Percentiles rank a stretch among this genome's conserved stretches.
phyloP scores from a whole-genome alignment of 2,113 vertebrate genomes.

The Holacanthus passer region DNA sequence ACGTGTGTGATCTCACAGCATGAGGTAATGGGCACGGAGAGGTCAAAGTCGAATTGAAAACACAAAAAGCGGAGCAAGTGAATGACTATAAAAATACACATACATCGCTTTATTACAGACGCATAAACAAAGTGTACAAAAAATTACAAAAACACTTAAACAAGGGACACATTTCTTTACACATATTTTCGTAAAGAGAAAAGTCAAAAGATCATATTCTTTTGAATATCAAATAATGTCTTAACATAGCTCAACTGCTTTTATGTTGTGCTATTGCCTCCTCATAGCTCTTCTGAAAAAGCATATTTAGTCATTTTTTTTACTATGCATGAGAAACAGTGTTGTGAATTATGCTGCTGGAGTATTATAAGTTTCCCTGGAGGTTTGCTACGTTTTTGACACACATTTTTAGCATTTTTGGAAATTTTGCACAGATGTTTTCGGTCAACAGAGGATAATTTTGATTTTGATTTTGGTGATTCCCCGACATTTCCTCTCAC shows the following conservation, averaged over 20 bases:
- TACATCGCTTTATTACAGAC: not conserved
- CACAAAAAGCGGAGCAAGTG: slow-evolving; percentile 13
- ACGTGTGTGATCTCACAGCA: slow-evolving; percentile 63
- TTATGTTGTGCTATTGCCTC: not conserved
- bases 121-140: not conserved
- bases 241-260: not conserved
- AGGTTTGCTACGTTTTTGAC: not conserved
- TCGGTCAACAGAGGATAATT: not conserved
- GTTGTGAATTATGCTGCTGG: not conserved
- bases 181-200: not conserved
- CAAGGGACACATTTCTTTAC: not conserved
- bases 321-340: no score
- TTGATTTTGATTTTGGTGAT: not conserved
- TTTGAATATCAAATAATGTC: not conserved
- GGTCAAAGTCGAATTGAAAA: slow-evolving; percentile 38
- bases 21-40: slow-evolving; percentile 62
- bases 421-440: not conserved
- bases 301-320: not conserved
- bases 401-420: not conserved
- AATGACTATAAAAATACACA: slow-evolving; percentile 22
- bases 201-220: not conserved
- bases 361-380: not conserved
- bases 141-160: not conserved
- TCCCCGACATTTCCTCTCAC: not conserved
- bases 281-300: not conserved